Conservation (phyloP, 2,113 vertebrate species). For the Galemys pyrenaicus region DNA sequence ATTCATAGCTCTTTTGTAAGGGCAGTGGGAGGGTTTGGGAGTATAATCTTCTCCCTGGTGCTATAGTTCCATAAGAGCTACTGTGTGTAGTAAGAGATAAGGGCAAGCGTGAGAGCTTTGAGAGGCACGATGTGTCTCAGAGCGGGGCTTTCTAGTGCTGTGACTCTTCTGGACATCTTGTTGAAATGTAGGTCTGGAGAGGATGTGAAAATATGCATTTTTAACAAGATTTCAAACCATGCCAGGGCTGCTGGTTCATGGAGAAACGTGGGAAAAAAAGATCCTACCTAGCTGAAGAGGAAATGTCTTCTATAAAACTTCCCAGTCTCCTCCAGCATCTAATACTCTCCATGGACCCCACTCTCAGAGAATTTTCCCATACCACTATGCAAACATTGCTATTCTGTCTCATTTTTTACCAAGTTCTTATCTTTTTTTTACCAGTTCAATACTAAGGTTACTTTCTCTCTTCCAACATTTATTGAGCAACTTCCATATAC, state of each 20-base stretch:
- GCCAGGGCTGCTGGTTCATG: neutral
- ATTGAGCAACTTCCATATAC: neutral
- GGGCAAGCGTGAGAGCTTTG: neutral
- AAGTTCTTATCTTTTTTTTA: neutral
- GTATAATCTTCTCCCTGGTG: neutral
- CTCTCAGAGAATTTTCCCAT: neutral
- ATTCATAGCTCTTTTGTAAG: neutral
- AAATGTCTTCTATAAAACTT: neutral
- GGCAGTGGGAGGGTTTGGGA: neutral
- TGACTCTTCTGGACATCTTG: neutral
- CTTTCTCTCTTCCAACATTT: neutral
- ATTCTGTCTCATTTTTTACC: neutral
- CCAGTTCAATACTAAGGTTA: neutral
- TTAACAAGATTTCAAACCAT: neutral
- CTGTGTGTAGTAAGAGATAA: neutral
- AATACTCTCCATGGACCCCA: rapidly evolving
- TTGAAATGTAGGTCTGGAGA: neutral
- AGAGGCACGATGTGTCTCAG: neutral
- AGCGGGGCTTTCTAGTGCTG: neutral
- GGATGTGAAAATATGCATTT: neutral
- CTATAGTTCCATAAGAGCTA: neutral
- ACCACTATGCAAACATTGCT: neutral
- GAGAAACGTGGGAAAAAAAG: neutral
- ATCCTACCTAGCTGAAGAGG: neutral
- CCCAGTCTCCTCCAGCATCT: too few species aligned